Conservation (phyloP, 2,113 vertebrate genomes). For the Oriolus oriolus region DNA sequence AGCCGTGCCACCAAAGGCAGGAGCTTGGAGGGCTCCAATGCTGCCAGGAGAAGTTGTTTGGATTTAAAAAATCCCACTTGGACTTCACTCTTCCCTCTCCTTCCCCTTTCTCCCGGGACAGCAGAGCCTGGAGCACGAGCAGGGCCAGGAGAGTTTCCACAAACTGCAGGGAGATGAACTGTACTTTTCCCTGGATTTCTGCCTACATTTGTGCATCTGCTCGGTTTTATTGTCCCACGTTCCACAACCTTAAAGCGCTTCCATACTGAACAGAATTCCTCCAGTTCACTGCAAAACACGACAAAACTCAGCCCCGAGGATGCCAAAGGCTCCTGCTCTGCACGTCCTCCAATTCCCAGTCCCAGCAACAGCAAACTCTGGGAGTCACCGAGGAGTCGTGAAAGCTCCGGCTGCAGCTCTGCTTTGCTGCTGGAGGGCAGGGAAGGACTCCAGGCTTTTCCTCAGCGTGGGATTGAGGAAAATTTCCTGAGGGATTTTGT, state of each 20-base stretch:
- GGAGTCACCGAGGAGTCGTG: background rate
- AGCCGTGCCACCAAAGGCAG: background rate
- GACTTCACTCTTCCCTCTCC: background rate
- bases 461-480: too few species aligned
- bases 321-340: background rate
- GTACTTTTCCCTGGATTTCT: background rate
- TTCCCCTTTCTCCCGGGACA: background rate
- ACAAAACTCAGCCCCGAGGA: background rate
- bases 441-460: background rate
- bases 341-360: background rate
- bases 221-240: background rate
- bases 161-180: background rate
- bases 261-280: background rate
- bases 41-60: background rate
- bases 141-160: background rate
- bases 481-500: background rate
- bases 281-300: background rate
- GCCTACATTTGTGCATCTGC: background rate
- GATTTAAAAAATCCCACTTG: background rate
- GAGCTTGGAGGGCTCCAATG: fast-evolving
- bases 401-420: background rate
- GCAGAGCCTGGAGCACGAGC: fast-evolving
- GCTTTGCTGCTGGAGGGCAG: background rate
- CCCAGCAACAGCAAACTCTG: background rate
- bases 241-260: background rate